Percentiles rank a stretch among this genome's conserved stretches.
phyloP scores from a whole-genome alignment of 35 echinoderm and acorn worm species.

The Lytechinus pictus region DNA sequence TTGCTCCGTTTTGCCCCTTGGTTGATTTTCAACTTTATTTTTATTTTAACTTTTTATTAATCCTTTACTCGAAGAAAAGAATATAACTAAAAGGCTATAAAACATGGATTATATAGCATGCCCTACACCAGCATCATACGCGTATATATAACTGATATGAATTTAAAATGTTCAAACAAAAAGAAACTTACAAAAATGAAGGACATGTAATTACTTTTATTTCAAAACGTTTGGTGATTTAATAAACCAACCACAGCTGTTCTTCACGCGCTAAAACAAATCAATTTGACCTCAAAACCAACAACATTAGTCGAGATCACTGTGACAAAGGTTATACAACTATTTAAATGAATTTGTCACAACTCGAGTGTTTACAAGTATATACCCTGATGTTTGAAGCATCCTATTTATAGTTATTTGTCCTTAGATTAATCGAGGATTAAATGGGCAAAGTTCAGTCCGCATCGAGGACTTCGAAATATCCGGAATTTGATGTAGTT shows the following conservation, averaged over 20 bases:
- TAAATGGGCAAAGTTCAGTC: not conserved
- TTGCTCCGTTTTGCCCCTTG: too few relatives aligned
- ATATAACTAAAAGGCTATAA: too few relatives aligned
- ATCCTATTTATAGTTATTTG: not conserved
- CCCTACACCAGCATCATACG: too few relatives aligned
- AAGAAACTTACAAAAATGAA: too few relatives aligned
- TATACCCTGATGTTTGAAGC: not conserved
- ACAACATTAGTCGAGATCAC: not conserved
- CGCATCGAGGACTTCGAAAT: not conserved
- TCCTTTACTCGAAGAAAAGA: too few relatives aligned
- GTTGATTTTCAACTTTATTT: too few relatives aligned
- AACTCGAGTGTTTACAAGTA: not conserved
- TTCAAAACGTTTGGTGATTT: too few relatives aligned
- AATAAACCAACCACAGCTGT: not conserved
- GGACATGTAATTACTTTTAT: too few relatives aligned
- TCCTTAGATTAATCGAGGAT: not conserved
- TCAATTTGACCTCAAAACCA: not conserved
- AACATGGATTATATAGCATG: too few relatives aligned
- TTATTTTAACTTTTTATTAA: too few relatives aligned
- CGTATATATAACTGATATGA: too few relatives aligned
- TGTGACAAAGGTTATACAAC: not conserved
- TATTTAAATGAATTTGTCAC: not conserved
- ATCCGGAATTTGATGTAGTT: not conserved
- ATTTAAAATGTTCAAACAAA: too few relatives aligned
- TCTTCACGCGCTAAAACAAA: not conserved